phyloP scores from a whole-genome alignment of 2,113 vertebrate species.

The Muscicapa adusta region DNA sequence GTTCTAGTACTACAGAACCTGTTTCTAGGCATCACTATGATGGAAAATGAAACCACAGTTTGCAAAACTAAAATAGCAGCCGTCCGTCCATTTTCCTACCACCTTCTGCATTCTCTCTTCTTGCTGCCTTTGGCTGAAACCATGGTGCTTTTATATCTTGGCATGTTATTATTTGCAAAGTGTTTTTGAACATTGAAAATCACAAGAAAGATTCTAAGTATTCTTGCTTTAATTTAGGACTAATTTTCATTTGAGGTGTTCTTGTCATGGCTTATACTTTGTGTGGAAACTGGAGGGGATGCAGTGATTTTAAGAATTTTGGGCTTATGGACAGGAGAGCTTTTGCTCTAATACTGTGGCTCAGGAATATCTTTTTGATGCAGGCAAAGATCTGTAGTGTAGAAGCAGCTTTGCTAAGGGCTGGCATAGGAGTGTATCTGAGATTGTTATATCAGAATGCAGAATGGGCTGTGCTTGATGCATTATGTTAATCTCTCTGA shows the following conservation, averaged over 20 bases:
- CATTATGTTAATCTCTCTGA: neutral
- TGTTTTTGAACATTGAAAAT: conserved; percentile 5
- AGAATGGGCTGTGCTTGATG: neutral
- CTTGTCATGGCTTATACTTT: neutral
- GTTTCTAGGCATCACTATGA: neutral
- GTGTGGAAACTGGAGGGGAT: neutral
- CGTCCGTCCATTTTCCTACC: neutral
- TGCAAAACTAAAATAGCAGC: neutral
- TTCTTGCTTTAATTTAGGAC: conserved; percentile 24
- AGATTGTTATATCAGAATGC: neutral
- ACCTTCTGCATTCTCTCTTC: neutral
- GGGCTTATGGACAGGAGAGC: neutral
- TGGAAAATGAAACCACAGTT: neutral
- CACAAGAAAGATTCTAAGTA: conserved; percentile 1
- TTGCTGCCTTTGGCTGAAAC: neutral
- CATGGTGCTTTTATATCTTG: neutral
- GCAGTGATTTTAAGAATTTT: neutral
- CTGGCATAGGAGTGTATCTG: neutral
- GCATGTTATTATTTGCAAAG: neutral
- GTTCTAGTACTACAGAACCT: neutral
- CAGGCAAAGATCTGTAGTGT: neutral
- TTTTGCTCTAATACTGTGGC: neutral
- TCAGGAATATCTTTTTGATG: neutral
- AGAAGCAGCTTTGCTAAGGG: neutral
- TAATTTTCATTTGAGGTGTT: conserved; percentile 24